Percentiles rank a stretch among this genome's conserved stretches.
Conservation (phyloP, 2,888 invertebrate species). For the Lithophane ornitopus region DNA sequence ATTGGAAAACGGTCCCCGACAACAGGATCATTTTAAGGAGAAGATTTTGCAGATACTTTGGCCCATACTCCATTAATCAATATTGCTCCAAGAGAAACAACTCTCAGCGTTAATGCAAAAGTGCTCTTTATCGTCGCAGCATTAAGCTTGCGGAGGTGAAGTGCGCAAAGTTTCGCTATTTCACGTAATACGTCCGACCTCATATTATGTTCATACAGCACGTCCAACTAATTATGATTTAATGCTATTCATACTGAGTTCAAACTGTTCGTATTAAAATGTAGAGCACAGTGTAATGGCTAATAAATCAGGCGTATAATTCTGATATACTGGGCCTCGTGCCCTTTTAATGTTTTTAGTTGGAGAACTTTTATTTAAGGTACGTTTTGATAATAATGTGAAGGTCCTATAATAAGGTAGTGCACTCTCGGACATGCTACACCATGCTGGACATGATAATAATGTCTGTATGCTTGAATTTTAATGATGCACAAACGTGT, state of each 20-base stretch:
- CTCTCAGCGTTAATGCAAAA: constrained; percentile 54
- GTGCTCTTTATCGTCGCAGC: constrained; percentile 63
- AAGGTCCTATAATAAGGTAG: constrained; percentile 35
- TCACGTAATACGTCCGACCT: constrained; percentile 55
- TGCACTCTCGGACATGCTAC: constrained; percentile 25
- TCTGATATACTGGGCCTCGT: constrained; percentile 77
- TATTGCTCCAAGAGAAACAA: constrained; percentile 15
- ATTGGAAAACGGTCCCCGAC: not conserved
- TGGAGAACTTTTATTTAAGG: constrained; percentile 66
- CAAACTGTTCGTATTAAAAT: constrained; percentile 79
- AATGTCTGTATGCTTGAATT: constrained; percentile 40
- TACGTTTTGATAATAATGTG: constrained; percentile 44
- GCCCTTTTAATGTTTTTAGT: constrained; percentile 75
- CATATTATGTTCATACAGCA: constrained; percentile 65
- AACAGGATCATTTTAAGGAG: not conserved
- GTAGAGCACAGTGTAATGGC: constrained; percentile 77
- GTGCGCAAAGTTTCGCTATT: constrained; percentile 67
- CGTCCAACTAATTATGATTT: constrained; percentile 79
- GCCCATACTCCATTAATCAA: constrained; percentile 26
- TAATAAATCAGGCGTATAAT: constrained; percentile 78
- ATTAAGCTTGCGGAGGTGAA: constrained; percentile 62
- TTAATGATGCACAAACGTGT: constrained; percentile 44
- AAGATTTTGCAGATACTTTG: constrained; percentile 19
- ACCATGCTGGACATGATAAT: constrained; percentile 31
- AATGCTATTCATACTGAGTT: constrained; percentile 71